Evolutionary conservation across 2,888 invertebrate species (phyloP).

Genomic region (Tetramorium bicarinatum): DNA sequence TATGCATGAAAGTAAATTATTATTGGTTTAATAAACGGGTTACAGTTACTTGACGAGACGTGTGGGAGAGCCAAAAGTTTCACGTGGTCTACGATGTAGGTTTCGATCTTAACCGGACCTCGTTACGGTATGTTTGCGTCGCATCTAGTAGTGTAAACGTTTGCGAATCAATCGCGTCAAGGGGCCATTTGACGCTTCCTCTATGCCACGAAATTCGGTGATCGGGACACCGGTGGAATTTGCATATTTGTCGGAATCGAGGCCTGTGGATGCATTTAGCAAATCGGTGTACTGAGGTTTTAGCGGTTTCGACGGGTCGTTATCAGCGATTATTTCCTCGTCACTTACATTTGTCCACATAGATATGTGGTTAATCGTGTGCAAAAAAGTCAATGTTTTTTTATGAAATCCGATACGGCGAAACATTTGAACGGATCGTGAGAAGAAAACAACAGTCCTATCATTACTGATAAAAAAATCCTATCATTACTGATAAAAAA

Average conservation of each 20-base stretch:
- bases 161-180: constrained; percentile 57
- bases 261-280: constrained; percentile 32
- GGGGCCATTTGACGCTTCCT: constrained; percentile 36
- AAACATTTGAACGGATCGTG: not conserved
- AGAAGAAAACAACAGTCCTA: not conserved
- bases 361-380: not conserved
- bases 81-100: not conserved
- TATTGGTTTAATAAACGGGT: not conserved
- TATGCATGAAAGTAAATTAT: not conserved
- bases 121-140: constrained; percentile 61
- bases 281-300: constrained; percentile 62
- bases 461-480: too few species aligned
- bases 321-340: constrained; percentile 7
- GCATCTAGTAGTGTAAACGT: constrained; percentile 60
- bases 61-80: not conserved
- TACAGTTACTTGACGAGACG: not conserved
- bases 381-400: not conserved
- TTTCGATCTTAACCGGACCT: constrained; percentile 34
- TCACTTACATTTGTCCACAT: not conserved
- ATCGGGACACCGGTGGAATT: constrained; percentile 62
- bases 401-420: not conserved
- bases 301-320: not conserved
- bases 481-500: not conserved
- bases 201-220: constrained; percentile 57
- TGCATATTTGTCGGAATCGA: constrained; percentile 63